Evolutionary conservation across 2,888 invertebrate genomes (phyloP).

Genomic region (Pinctada fucata): DNA sequence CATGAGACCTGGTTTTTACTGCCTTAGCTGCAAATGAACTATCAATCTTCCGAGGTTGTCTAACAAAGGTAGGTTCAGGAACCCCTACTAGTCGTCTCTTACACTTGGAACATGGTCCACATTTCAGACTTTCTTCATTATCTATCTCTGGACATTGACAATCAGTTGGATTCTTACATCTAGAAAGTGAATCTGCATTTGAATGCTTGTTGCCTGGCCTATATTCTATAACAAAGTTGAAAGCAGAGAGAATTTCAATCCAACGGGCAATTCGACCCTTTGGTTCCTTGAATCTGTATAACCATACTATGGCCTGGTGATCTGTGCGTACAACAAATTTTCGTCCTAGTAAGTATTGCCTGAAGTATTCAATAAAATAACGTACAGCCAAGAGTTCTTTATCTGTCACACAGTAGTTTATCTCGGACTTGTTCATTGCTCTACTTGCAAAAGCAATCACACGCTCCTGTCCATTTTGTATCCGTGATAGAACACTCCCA

Average conservation of each 20-base stretch:
- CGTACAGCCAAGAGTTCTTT: constrained; percentile 31
- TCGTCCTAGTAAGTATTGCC: constrained; percentile 34
- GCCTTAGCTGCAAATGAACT: too few species aligned
- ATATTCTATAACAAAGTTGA: constrained; percentile 36
- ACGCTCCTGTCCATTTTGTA: constrained; percentile 39
- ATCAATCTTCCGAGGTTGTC: too few species aligned
- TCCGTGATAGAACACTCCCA: constrained; percentile 41
- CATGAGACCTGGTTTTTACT: too few species aligned
- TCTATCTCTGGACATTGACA: constrained; percentile 31
- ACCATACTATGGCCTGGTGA: constrained; percentile 37
- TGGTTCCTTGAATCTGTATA: constrained; percentile 36
- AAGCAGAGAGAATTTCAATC: constrained; percentile 39
- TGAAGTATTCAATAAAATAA: constrained; percentile 35
- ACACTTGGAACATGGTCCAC: constrained; percentile 42
- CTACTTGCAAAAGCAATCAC: constrained; percentile 48
- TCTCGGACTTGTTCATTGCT: constrained; percentile 39
- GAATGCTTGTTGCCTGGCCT: constrained; percentile 30
- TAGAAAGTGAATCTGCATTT: constrained; percentile 35
- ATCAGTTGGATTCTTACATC: constrained; percentile 28
- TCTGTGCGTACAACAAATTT: constrained; percentile 34
- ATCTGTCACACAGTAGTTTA: constrained; percentile 36
- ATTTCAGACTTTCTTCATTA: constrained; percentile 19
- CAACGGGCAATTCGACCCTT: constrained; percentile 37
- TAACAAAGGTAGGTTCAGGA: too few species aligned
- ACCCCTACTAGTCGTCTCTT: constrained; percentile 3